Base-by-base conservation (phyloP, 2,797 vertebrate species). In the Melanotaenia boesemani region DNA sequence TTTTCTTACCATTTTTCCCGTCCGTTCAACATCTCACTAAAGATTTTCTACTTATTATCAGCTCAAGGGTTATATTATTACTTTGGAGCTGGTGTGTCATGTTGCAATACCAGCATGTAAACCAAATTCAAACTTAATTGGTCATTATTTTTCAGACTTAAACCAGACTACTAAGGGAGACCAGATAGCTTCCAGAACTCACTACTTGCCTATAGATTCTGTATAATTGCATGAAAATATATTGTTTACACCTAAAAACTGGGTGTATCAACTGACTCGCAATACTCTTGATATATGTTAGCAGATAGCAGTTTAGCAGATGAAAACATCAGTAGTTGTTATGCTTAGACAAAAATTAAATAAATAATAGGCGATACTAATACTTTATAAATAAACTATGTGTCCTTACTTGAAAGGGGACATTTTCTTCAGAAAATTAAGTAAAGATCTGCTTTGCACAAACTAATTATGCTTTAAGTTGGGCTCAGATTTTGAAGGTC, bases 381-480 rank as follows among this genome's bases (percentile, higher is more conserved):
- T 54, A 22, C 10, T 54, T 13, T 12, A 12, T 26, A 26, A 54
- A 2, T 12, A 54, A 24, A 22, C 22, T 46, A 7, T n/a, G 7
- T 34, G 7, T 34, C 32, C 32, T 34, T 34, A 34, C 32, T 34
- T 34, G 32, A 6, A 34, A 34, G 32, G 32, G 32, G 32, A 34
- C 32, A 34, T 34, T 6, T 34, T 34, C 32, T 34, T 34, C 32
- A 34, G 7, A 8, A 32, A 34, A 34, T 34, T 34, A 34, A 34
- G 32, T 55, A 55, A 55, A 28, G 28, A 55, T 28, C 26, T 30
- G 54, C 30, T 16, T 54, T 32, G 56, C 30, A 41, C n/a, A 24
- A 59, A 6, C 16, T 22, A 57, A 32, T 16, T 73, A 4, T 28
- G 34, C 76, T 70, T 74, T 56, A 18, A 8, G 8, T 18, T 44